Percentiles rank a stretch among this genome's conserved stretches.
phyloP scores from a whole-genome alignment of 2,113 vertebrate species.

The Limnothrissa miodon region DNA sequence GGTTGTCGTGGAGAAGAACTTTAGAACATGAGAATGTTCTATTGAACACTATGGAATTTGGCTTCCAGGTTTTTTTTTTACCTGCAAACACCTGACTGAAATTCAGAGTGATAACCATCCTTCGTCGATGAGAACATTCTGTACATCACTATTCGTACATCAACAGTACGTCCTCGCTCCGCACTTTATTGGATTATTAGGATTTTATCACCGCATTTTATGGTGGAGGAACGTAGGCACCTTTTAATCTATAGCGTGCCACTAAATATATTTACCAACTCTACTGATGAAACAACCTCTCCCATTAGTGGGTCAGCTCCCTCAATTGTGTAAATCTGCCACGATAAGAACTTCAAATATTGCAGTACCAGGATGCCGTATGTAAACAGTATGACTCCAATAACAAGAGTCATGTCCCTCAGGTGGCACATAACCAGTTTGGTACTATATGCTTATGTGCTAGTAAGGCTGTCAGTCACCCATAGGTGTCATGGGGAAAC shows the following conservation, averaged over 20 bases:
- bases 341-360: not conserved
- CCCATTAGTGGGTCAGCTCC: not conserved
- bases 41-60: not conserved
- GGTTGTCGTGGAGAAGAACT: not conserved
- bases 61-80: not conserved
- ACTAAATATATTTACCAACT: not conserved
- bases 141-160: too few species aligned
- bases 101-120: not conserved
- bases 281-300: not conserved
- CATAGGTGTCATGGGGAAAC: not conserved
- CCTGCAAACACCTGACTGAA: not conserved
- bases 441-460: not conserved
- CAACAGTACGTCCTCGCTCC: not conserved
- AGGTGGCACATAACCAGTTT: not conserved
- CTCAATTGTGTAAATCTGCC: not conserved
- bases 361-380: not conserved
- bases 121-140: not conserved
- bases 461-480: not conserved
- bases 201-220: not conserved
- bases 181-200: not conserved
- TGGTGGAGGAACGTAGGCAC: not conserved
- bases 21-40: not conserved
- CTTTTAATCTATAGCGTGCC: conserved; percentile 9
- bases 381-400: not conserved
- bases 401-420: not conserved